These are phyloP conservation scores for Lithosia quadra DNA, from an alignment of 2,888 invertebrate genomes.

Conservation along the genomic window DNA sequence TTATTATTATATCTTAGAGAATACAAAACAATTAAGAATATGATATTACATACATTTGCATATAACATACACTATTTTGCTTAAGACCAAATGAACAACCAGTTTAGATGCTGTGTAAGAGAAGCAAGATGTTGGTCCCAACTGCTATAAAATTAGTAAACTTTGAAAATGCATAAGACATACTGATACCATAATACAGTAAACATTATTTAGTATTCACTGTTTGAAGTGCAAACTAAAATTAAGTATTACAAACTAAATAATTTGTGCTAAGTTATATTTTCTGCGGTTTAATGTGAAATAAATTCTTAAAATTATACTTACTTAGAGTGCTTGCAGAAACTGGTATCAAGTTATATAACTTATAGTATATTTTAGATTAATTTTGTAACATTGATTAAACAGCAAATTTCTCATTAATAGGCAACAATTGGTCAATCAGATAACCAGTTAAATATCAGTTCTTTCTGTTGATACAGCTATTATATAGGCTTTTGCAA, in stretches of 20 bases:
- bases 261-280: conserved; percentile 36
- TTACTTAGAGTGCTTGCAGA: conserved; percentile 32
- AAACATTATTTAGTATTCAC: conserved; percentile 36
- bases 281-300: conserved; percentile 38
- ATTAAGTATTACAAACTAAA: conserved; percentile 40
- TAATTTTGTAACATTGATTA: conserved; percentile 45
- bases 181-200: conserved; percentile 30
- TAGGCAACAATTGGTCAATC: conserved; percentile 42
- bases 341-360: conserved; percentile 39
- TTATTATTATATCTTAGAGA: conserved; percentile 58
- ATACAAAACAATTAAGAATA: conserved; percentile 68
- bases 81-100: conserved; percentile 42
- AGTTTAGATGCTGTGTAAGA: conserved; percentile 39
- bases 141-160: conserved; percentile 39
- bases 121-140: conserved; percentile 54
- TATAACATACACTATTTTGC: conserved; percentile 53
- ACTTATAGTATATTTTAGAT: conserved; percentile 34
- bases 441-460: conserved; percentile 46
- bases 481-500: conserved; percentile 57
- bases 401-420: conserved; percentile 27
- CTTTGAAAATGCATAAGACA: conserved; percentile 50
- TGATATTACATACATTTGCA: conserved; percentile 59
- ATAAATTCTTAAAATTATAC: conserved; percentile 31
- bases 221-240: conserved; percentile 42
- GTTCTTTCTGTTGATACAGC: conserved; percentile 46